Percentiles rank a stretch among this genome's conserved stretches.
Evolutionary conservation across 2,797 vertebrate genomes (phyloP).

Genomic region (Melanogrammus aeglefinus): DNA sequence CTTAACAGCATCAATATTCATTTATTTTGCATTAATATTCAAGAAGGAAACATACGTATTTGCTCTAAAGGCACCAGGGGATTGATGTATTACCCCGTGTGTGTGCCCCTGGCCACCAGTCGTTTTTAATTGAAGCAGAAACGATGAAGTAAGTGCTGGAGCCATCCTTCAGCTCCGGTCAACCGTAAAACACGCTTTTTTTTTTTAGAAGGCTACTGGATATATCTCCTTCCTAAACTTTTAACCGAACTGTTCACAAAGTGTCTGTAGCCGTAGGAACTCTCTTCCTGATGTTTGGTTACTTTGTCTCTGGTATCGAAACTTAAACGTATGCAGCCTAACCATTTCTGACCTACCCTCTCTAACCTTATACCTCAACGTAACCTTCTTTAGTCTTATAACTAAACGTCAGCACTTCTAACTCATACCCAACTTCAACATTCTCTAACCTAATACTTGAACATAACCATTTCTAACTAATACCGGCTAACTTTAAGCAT

Average conservation of each 20-base stretch:
- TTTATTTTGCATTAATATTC: not conserved
- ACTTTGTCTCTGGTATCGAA: not conserved
- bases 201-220: not conserved
- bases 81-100: not conserved
- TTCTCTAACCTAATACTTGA: not conserved
- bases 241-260: not conserved
- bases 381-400: too few species aligned
- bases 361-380: not conserved
- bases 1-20: not conserved
- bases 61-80: not conserved
- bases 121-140: not conserved
- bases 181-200: not conserved
- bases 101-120: not conserved
- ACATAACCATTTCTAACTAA: not conserved
- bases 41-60: not conserved
- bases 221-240: not conserved
- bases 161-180: too few species aligned
- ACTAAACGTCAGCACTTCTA: too few species aligned
- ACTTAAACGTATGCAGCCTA: not conserved
- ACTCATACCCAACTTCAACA: too few species aligned
- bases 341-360: not conserved
- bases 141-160: not conserved
- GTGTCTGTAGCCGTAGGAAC: too few species aligned
- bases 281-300: too few species aligned
- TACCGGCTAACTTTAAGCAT: not conserved